Conservation (phyloP, 2,797 vertebrate species). For the Dicrostonyx torquatus region DNA sequence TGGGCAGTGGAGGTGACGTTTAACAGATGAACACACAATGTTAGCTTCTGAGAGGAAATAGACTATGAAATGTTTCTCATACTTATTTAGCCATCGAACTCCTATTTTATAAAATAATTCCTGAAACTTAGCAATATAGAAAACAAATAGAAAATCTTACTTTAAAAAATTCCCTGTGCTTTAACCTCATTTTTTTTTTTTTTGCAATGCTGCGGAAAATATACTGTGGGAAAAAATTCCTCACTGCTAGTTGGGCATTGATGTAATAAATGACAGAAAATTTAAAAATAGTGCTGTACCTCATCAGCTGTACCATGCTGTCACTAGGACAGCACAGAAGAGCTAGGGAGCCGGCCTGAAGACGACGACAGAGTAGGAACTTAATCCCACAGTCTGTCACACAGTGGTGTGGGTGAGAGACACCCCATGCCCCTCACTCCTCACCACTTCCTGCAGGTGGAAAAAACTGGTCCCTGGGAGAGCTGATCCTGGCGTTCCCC, state of each 20-base stretch:
- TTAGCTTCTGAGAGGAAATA: constrained; percentile 3
- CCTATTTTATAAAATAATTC: constrained; percentile 51
- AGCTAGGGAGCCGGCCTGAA: background rate
- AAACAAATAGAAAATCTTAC: background rate
- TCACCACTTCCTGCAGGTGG: background rate
- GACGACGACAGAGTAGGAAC: background rate
- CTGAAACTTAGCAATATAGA: background rate
- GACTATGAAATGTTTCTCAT: background rate
- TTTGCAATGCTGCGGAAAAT: background rate
- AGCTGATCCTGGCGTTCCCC: background rate
- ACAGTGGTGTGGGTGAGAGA: background rate
- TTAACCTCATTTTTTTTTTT: background rate
- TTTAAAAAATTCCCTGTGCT: background rate
- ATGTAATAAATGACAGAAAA: constrained; percentile 37
- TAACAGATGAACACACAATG: constrained; percentile 2
- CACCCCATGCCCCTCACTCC: too few relatives aligned
- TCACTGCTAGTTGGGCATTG: background rate
- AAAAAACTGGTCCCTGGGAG: background rate
- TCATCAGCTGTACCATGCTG: too few relatives aligned
- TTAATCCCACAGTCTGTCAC: background rate
- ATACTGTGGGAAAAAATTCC: background rate
- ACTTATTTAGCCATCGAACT: background rate
- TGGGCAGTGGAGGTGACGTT: background rate
- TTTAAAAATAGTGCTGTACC: background rate
- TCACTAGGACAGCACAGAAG: background rate